Evolutionary conservation across 2,888 invertebrate genomes (phyloP).

Genomic region (Catocala fraxini): DNA sequence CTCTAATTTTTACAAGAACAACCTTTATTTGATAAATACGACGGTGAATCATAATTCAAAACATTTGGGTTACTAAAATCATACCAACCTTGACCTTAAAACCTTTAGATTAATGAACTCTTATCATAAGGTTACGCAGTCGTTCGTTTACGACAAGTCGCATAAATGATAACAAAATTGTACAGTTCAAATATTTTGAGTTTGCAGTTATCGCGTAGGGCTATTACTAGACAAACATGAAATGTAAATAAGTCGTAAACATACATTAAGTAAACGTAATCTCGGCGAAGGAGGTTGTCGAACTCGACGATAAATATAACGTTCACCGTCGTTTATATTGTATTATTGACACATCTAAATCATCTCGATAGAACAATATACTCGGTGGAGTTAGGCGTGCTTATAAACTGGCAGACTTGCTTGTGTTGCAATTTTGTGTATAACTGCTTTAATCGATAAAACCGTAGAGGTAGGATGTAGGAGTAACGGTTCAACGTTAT

Average conservation of each 20-base stretch:
- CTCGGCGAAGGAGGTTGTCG: slow-evolving; percentile 46
- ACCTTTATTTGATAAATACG: no score
- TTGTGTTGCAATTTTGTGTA: slow-evolving; percentile 50
- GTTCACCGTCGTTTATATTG: slow-evolving; percentile 49
- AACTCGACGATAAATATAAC: slow-evolving; percentile 55
- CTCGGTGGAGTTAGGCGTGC: slow-evolving; percentile 32
- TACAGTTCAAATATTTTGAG: not conserved
- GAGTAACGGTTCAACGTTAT: slow-evolving; percentile 41
- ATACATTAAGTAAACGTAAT: slow-evolving; percentile 35
- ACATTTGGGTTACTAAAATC: not conserved
- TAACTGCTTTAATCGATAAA: slow-evolving; percentile 48
- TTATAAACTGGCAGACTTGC: slow-evolving; percentile 14
- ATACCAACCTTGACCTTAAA: slow-evolving; percentile 4
- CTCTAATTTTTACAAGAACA: no score
- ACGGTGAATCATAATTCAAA: no score
- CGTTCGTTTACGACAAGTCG: not conserved
- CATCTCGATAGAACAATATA: slow-evolving; percentile 52
- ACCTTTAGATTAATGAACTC: slow-evolving; percentile 3
- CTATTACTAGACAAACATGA: slow-evolving; percentile 4
- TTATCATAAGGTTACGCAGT: not conserved
- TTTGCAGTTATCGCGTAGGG: not conserved
- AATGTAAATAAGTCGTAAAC: slow-evolving; percentile 27
- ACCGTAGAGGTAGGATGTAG: slow-evolving; percentile 17
- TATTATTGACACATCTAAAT: slow-evolving; percentile 51
- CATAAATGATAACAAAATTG: slow-evolving; percentile 1